Evolutionary conservation across 2,113 vertebrate genomes (phyloP).

Genomic region (Hippocampus barbouri): DNA sequence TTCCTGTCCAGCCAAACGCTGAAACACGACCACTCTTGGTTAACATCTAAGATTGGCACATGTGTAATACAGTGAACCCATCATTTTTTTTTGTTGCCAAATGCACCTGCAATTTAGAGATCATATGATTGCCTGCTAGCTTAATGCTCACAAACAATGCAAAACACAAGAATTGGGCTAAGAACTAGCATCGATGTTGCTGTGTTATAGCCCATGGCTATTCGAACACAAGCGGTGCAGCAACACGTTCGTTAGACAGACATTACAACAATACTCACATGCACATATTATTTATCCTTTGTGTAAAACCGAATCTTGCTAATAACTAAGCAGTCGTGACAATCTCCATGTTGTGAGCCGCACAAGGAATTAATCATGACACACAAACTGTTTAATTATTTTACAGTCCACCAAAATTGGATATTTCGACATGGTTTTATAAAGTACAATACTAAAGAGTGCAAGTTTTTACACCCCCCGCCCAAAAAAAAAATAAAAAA

Average conservation of each 20-base stretch:
- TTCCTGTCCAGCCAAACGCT: constrained; percentile 15
- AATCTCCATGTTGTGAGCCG: too few species aligned
- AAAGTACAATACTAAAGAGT: too few species aligned
- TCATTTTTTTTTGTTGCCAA: background rate
- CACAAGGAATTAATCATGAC: too few species aligned
- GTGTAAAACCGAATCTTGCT: background rate
- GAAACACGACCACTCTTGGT: background rate
- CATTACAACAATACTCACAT: background rate
- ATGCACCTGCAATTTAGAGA: background rate
- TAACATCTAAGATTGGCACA: background rate
- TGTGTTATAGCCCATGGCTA: background rate
- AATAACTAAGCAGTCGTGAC: too few species aligned
- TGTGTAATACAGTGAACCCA: background rate
- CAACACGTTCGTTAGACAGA: background rate
- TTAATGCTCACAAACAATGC: background rate
- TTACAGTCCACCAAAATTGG: too few species aligned
- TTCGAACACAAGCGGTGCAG: too few species aligned
- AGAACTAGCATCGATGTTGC: background rate
- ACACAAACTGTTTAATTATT: too few species aligned
- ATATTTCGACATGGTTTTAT: too few species aligned
- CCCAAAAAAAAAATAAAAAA: too few species aligned
- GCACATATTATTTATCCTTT: background rate
- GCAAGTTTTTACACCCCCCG: too few species aligned
- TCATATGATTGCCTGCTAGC: background rate
- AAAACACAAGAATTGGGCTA: background rate